phyloP scores from a whole-genome alignment of 2,113 vertebrate species.

The Nansenia antarctica region DNA sequence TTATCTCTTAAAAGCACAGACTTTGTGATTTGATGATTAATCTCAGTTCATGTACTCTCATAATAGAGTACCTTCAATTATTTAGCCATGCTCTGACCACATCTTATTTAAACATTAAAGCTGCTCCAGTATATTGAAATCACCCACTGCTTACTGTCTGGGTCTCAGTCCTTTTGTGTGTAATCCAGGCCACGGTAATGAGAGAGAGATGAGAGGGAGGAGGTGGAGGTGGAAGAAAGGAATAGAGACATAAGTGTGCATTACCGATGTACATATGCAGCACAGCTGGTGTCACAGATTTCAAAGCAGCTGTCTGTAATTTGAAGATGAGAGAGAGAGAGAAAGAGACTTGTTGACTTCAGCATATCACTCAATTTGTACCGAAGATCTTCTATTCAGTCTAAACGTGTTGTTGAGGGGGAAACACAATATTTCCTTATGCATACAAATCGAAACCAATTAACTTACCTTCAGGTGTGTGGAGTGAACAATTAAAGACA shows the following conservation, averaged over 20 bases:
- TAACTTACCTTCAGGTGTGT: no score
- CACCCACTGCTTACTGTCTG: not conserved
- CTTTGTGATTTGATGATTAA: not conserved
- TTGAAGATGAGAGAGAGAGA: not conserved
- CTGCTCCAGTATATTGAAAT: not conserved
- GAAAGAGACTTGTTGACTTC: not conserved
- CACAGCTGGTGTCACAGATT: not conserved
- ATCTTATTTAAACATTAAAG: slow-evolving; percentile 8
- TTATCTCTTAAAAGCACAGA: not conserved
- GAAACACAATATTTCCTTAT: no score
- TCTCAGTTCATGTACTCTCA: not conserved
- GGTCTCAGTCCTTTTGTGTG: not conserved
- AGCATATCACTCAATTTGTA: no score
- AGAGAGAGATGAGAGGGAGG: not conserved
- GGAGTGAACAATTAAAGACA: no score
- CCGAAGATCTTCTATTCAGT: no score
- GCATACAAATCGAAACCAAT: no score
- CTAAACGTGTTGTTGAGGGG: no score
- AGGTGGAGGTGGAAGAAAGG: no score
- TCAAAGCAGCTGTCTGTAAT: not conserved
- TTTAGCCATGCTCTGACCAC: not conserved
- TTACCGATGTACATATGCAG: no score
- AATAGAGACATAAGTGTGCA: not conserved
- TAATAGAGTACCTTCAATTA: not conserved
- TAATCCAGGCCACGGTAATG: not conserved